These are phyloP conservation scores for Phyllotreta cruciferae DNA, from an alignment of 2,888 invertebrate genomes.

Conservation along the genomic window DNA sequence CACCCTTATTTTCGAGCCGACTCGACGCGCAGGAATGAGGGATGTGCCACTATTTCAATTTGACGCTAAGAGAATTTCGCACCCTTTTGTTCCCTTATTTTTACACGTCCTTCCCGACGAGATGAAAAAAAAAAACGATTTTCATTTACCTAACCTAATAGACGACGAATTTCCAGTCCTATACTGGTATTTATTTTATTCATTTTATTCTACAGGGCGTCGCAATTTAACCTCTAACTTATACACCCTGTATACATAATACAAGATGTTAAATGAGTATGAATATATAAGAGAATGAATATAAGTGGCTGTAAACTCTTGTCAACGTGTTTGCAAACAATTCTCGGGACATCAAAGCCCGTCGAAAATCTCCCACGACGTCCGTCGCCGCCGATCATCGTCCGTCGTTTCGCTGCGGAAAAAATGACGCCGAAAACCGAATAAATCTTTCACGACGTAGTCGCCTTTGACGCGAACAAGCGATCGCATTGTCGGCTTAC, in stretches of 20 bases:
- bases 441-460: constrained; percentile 45
- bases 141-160: no score
- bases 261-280: no score
- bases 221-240: no score
- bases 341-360: background rate
- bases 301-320: no score
- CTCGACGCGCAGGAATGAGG: background rate
- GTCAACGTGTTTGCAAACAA: background rate
- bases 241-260: no score
- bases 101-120: background rate
- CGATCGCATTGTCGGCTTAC: constrained; percentile 21
- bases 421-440: constrained; percentile 49
- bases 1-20: constrained; percentile 16
- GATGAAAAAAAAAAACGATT: no score
- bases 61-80: constrained; percentile 24
- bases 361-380: constrained; percentile 26
- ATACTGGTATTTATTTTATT: no score
- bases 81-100: constrained; percentile 30
- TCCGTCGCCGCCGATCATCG: constrained; percentile 24
- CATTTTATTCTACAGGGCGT: no score
- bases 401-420: constrained; percentile 36
- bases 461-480: constrained; percentile 29
- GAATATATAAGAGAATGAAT: no score
- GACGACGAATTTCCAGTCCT: no score
- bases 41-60: constrained; percentile 26